Percentiles rank a stretch among this genome's conserved stretches.
Conservation (phyloP, 23 tunicate genomes). For the Clavelina lepadiformis region DNA sequence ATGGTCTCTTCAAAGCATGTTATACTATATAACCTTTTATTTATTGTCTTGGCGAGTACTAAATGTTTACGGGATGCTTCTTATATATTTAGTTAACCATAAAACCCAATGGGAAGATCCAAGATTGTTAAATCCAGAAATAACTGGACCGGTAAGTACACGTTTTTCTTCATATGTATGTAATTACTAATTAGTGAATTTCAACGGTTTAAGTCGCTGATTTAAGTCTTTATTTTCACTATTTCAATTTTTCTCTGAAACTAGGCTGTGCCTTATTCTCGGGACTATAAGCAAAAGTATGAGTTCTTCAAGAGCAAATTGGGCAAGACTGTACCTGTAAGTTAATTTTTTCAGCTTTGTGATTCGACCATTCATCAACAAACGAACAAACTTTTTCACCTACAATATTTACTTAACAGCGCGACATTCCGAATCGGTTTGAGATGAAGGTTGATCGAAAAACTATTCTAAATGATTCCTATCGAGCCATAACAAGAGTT, state of each 20-base stretch:
- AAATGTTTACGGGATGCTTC: no score
- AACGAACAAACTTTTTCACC: neutral
- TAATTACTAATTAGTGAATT: neutral
- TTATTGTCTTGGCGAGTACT: no score
- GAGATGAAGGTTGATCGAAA: slow-evolving; percentile 93
- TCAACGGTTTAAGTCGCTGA: neutral
- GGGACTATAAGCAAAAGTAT: slow-evolving; percentile 97
- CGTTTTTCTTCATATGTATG: neutral
- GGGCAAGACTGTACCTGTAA: slow-evolving; percentile 76
- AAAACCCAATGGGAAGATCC: slow-evolving; percentile 98
- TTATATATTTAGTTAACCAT: slow-evolving; percentile 72
- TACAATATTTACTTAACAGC: slow-evolving; percentile 34
- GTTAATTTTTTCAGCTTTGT: slow-evolving; percentile 1
- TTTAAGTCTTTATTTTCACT: neutral
- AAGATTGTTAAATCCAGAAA: slow-evolving; percentile 78
- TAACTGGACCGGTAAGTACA: slow-evolving; percentile 89
- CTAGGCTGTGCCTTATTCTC: slow-evolving; percentile 89
- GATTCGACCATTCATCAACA: neutral
- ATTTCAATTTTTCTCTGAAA: neutral
- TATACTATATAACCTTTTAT: no score
- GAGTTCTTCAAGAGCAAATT: slow-evolving; percentile 91
- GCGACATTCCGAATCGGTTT: slow-evolving; percentile 90
- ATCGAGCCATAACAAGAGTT: slow-evolving; percentile 49
- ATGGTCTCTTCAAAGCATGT: no score
- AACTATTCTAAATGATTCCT: slow-evolving; percentile 72